These are phyloP conservation scores for Phylloscopus whistleri DNA, from an alignment of 2,113 vertebrate species.

Conservation along the genomic window DNA sequence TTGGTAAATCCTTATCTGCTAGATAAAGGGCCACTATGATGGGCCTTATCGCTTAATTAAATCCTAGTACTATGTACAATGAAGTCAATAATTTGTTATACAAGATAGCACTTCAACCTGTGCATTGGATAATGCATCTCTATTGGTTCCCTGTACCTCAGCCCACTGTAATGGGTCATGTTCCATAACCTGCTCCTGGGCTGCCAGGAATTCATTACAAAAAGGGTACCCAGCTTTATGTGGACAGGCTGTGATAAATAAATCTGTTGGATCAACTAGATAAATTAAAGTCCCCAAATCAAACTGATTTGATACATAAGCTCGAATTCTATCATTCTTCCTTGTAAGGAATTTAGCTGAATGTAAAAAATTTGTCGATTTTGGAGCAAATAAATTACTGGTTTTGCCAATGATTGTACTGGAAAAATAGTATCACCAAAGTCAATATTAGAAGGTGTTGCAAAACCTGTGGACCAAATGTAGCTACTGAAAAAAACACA, in stretches of 20 bases:
- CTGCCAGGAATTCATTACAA: slow-evolving; percentile 20
- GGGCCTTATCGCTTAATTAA: slow-evolving; percentile 74
- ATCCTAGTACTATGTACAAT: slow-evolving; percentile 64
- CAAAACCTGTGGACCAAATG: background rate
- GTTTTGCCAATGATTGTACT: background rate
- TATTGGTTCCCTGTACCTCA: background rate
- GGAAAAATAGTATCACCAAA: background rate
- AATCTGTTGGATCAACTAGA: background rate
- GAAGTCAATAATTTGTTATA: slow-evolving; percentile 70
- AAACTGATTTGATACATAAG: background rate
- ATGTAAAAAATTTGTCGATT: background rate
- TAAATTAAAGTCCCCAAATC: background rate
- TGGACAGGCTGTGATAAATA: background rate
- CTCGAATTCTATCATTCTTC: background rate
- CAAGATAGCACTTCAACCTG: slow-evolving; percentile 52
- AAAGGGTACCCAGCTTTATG: background rate
- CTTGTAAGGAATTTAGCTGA: background rate
- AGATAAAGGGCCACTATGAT: slow-evolving; percentile 62
- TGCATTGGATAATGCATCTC: slow-evolving; percentile 30
- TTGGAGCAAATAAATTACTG: background rate
- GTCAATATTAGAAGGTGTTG: background rate
- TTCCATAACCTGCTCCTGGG: background rate
- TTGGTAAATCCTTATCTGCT: slow-evolving; percentile 67
- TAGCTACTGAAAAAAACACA: background rate
- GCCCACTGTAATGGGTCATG: background rate